Evolutionary conservation across 2,113 vertebrate genomes (phyloP).

Genomic region (Chelonoidis abingdonii): DNA sequence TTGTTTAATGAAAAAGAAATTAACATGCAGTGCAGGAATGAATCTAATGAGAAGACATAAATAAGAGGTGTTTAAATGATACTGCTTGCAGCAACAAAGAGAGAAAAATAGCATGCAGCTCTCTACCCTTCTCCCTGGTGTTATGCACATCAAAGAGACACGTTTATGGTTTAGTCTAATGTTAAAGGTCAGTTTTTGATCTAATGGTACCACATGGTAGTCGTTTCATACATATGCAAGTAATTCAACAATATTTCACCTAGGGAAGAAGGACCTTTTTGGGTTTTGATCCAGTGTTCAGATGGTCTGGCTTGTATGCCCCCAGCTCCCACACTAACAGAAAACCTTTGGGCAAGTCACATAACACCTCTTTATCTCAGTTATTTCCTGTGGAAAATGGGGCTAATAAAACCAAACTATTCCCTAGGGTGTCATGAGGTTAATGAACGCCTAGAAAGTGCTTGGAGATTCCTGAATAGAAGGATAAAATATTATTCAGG

Average conservation of each 20-base stretch:
- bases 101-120: background rate
- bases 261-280: background rate
- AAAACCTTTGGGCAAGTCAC: background rate
- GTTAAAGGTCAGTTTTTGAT: background rate
- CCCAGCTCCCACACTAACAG: background rate
- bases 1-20: background rate
- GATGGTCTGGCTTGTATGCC: background rate
- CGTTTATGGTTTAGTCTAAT: background rate
- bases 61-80: background rate
- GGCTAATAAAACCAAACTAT: background rate
- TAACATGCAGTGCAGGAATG: background rate
- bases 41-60: background rate
- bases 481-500: background rate
- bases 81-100: background rate
- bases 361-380: background rate
- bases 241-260: background rate
- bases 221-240: background rate
- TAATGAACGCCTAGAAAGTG: background rate
- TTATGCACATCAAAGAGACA: background rate
- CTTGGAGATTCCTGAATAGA: background rate
- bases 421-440: background rate
- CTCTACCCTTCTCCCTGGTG: background rate
- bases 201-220: background rate
- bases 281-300: background rate
- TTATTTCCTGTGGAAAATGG: background rate